Conservation (phyloP, 2,797 vertebrate species). For the Protonibea diacanthus region DNA sequence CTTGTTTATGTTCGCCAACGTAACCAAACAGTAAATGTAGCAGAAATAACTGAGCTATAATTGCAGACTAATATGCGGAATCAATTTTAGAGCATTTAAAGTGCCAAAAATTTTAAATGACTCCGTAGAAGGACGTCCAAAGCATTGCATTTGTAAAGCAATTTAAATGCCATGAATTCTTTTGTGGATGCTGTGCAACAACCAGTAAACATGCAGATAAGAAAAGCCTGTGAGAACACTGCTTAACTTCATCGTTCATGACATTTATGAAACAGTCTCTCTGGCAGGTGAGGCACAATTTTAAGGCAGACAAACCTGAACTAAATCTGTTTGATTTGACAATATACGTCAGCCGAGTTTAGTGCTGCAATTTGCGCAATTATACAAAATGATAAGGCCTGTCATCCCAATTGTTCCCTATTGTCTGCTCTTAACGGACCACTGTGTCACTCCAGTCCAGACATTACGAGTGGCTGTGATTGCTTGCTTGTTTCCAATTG, state of each 20-base stretch:
- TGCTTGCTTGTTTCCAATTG: slow-evolving; percentile 70
- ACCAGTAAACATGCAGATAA: slow-evolving; percentile 9
- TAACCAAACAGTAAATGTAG: slow-evolving; percentile 17
- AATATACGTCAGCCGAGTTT: slow-evolving; percentile 30
- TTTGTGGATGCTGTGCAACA: slow-evolving; percentile 5
- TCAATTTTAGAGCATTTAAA: slow-evolving; percentile 5
- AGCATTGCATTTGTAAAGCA: not conserved
- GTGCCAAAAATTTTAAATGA: not conserved
- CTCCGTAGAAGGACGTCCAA: not conserved
- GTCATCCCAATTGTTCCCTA: slow-evolving; percentile 39
- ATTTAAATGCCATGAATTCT: slow-evolving; percentile 3
- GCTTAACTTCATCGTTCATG: not conserved
- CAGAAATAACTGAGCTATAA: slow-evolving; percentile 32
- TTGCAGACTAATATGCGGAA: slow-evolving; percentile 15
- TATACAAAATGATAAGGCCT: slow-evolving; percentile 26
- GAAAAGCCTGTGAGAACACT: not conserved
- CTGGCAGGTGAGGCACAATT: not conserved
- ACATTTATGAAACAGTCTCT: not conserved
- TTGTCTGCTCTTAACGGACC: slow-evolving; percentile 49
- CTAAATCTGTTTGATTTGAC: slow-evolving; percentile 31
- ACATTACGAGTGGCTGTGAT: slow-evolving; percentile 45
- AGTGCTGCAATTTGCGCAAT: slow-evolving; percentile 41
- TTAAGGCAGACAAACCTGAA: slow-evolving; percentile 15
- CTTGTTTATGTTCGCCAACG: slow-evolving; percentile 8
- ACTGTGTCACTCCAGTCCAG: slow-evolving; percentile 32